phyloP scores from a whole-genome alignment of 2,113 vertebrate species.

The Scophthalmus maximus region DNA sequence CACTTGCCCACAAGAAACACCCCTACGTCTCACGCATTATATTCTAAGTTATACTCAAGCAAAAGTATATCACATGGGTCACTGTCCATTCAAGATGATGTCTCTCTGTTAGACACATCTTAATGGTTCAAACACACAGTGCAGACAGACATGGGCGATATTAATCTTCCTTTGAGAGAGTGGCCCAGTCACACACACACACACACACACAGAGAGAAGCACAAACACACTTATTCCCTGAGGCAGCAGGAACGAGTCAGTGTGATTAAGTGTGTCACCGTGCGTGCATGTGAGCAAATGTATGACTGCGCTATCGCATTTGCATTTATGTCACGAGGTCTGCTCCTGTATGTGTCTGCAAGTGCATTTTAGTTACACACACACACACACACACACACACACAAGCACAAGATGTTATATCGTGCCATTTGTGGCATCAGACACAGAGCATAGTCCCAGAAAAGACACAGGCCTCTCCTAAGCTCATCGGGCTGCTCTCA shows the following conservation, averaged over 20 bases:
- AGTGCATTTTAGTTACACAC: slow-evolving; percentile 13
- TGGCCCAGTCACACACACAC: slow-evolving; percentile 17
- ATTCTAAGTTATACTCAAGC: too few relatives aligned
- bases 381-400: not conserved
- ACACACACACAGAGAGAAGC: slow-evolving; percentile 9
- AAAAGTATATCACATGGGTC: too few relatives aligned
- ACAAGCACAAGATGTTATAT: slow-evolving; percentile 14
- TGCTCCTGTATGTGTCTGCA: not conserved
- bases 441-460: slow-evolving; percentile 41
- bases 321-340: slow-evolving; percentile 23
- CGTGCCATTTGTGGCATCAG: slow-evolving; percentile 43
- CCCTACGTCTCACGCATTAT: too few relatives aligned
- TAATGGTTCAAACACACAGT: slow-evolving; percentile 69
- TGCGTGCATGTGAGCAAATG: slow-evolving; percentile 18
- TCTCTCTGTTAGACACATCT: slow-evolving; percentile 59
- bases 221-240: slow-evolving; percentile 23
- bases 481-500: slow-evolving; percentile 51
- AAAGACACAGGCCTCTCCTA: slow-evolving; percentile 27
- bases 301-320: slow-evolving; percentile 17
- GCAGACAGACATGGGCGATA: slow-evolving; percentile 36
- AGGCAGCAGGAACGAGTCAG: slow-evolving; percentile 36
- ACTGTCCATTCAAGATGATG: slow-evolving; percentile 72
- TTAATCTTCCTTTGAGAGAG: slow-evolving; percentile 61
- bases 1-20: too few relatives aligned
- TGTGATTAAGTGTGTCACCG: slow-evolving; percentile 36